A percentile compares a stretch with the other conserved stretches of the same genome.
Evolutionary conservation across 2,113 vertebrate species (phyloP).

Genomic region (Mus pahari): DNA sequence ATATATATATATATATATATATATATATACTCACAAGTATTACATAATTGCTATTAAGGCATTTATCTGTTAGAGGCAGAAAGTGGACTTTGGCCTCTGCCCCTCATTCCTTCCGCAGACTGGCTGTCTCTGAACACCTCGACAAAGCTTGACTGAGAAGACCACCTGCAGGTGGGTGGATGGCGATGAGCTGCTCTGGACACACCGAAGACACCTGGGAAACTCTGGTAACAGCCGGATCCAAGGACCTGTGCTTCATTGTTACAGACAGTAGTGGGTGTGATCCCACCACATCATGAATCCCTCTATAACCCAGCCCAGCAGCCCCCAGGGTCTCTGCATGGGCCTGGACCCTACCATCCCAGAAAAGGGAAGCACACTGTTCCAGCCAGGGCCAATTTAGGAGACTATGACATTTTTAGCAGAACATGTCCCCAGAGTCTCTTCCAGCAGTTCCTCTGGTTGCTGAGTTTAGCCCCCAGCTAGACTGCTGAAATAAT

Average conservation of each 20-base stretch:
- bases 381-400: conserved; percentile 51
- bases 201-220: neutral
- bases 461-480: conserved; percentile 59
- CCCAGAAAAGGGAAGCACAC: conserved; percentile 20
- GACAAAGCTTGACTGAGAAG: neutral
- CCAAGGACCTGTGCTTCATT: neutral
- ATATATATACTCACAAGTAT: neutral
- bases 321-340: neutral
- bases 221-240: rapidly evolving
- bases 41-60: neutral
- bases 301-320: too few relatives aligned
- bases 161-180: rapidly evolving
- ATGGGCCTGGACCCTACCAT: neutral
- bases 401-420: conserved; percentile 66
- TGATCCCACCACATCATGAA: neutral
- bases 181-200: neutral
- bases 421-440: conserved; percentile 67
- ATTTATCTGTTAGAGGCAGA: neutral
- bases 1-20: neutral
- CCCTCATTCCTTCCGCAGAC: neutral
- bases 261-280: neutral
- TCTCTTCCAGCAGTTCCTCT: conserved; percentile 69
- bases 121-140: neutral
- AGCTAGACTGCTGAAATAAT: conserved; percentile 62
- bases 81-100: neutral